Evolutionary conservation across 1,140 invertebrate species (phyloP).

Genomic region (Tetranychus cinnabarinus): DNA sequence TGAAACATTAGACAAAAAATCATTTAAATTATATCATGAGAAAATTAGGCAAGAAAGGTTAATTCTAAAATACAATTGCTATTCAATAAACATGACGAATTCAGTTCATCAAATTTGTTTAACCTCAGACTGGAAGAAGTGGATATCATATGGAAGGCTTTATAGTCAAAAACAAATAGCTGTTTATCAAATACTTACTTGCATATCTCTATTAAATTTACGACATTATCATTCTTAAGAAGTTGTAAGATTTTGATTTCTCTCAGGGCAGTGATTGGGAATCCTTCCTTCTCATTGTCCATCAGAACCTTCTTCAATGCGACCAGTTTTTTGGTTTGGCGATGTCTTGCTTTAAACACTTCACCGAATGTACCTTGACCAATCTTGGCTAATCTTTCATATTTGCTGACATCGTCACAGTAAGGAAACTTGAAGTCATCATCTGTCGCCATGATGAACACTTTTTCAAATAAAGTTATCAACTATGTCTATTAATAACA

Average conservation of each 20-base stretch:
- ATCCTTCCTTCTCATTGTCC: slow-evolving; percentile 99
- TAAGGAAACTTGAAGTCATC: slow-evolving; percentile 1
- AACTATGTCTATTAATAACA: no score
- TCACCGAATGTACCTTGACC: slow-evolving; percentile 66
- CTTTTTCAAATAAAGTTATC: no score
- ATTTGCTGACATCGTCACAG: slow-evolving; percentile 27
- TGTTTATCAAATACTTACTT: no score
- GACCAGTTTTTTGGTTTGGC: slow-evolving; percentile 66
- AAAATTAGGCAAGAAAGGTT: neutral
- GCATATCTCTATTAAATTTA: no score
- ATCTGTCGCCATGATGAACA: neutral
- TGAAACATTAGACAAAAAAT: neutral
- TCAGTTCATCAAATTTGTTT: no score
- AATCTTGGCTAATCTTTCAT: slow-evolving; percentile 90
- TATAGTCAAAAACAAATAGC: no score
- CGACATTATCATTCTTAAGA: slow-evolving; percentile 84
- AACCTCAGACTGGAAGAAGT: no score
- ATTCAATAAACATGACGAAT: no score
- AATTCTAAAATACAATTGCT: no score
- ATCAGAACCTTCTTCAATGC: slow-evolving; percentile 97
- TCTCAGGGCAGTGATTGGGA: slow-evolving; percentile 87
- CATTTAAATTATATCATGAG: no score
- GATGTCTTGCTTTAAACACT: slow-evolving; percentile 86
- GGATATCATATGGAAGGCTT: no score
- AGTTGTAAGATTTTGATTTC: slow-evolving; percentile 91